Conservation (phyloP, 2,113 vertebrate species). For the Sylvicapra grimmia region DNA sequence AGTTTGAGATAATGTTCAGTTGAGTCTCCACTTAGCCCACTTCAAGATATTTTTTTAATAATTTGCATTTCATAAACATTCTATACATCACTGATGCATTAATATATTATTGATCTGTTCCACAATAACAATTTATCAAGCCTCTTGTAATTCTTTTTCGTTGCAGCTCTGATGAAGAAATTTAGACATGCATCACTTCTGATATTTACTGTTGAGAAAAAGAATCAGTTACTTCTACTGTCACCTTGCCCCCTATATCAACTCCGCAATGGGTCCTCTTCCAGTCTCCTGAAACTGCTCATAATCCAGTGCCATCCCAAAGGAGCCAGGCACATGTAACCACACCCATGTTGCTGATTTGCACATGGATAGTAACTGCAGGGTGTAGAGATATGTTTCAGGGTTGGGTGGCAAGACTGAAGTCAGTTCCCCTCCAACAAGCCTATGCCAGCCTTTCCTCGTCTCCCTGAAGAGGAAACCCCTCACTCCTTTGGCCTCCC, state of each 20-base stretch:
- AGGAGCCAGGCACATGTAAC: neutral
- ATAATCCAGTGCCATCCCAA: neutral
- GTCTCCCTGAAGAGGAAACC: neutral
- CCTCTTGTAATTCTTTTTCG: neutral
- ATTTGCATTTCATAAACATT: neutral
- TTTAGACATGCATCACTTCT: neutral
- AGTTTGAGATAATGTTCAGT: no score
- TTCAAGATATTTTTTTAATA: neutral
- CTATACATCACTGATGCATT: neutral
- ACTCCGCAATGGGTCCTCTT: neutral
- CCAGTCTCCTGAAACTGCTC: neutral
- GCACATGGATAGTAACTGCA: neutral
- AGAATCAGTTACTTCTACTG: neutral
- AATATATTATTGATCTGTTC: neutral
- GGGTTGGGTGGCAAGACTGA: neutral
- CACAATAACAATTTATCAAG: neutral
- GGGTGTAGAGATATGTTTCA: neutral
- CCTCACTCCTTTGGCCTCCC: neutral
- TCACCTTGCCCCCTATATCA: neutral
- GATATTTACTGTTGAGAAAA: neutral
- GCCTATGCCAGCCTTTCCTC: neutral
- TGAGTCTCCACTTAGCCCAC: no score
- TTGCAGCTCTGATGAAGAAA: neutral
- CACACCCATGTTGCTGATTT: neutral
- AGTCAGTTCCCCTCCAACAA: neutral